A percentile compares a stretch with the other conserved stretches of the same genome.
Evolutionary conservation across 2,113 vertebrate genomes (phyloP).

Genomic region (Glareola pratincola): DNA sequence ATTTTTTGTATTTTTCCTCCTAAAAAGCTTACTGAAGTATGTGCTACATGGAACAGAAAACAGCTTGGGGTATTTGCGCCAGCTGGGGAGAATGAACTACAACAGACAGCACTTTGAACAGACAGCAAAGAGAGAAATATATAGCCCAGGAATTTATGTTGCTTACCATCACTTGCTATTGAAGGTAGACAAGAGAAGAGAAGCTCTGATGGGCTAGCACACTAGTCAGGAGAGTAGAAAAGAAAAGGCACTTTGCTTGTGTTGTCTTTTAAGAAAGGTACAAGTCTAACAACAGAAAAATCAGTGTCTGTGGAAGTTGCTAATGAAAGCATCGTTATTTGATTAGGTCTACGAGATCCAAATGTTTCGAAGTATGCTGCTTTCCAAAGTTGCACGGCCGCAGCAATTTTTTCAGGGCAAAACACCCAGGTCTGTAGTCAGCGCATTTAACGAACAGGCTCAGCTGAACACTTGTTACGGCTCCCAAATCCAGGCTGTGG

Average conservation of each 20-base stretch:
- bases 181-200: not conserved
- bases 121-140: not conserved
- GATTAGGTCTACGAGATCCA: not conserved
- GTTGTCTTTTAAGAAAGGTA: not conserved
- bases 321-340: no score
- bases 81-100: not conserved
- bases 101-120: not conserved
- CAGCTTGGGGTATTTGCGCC: no score
- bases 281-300: not conserved
- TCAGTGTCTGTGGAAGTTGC: not conserved
- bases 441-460: not conserved
- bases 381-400: not conserved
- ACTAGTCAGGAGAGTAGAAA: not conserved
- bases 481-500: not conserved
- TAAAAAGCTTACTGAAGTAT: not conserved
- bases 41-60: not conserved
- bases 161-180: not conserved
- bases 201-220: not conserved
- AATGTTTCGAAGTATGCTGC: not conserved
- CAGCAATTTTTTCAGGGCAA: not conserved
- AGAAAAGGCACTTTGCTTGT: not conserved
- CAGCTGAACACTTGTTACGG: not conserved
- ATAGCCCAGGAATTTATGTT: not conserved
- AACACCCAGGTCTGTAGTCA: not conserved
- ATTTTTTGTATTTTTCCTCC: no score